These are phyloP conservation scores for Atherinosoma microstoma DNA, from an alignment of 2,797 vertebrate species.

Conservation along the genomic window DNA sequence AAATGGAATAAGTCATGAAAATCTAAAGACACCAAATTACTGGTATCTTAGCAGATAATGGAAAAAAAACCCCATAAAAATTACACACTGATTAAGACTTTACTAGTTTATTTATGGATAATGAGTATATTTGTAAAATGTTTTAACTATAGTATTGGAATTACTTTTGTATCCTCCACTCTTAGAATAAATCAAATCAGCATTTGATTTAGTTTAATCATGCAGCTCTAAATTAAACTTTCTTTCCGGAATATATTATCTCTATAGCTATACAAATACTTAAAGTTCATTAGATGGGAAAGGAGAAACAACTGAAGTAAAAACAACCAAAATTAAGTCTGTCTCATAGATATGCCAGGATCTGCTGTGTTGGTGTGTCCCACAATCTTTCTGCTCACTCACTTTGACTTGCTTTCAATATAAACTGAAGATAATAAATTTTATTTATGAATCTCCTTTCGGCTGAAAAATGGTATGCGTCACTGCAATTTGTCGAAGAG, in stretches of 20 bases:
- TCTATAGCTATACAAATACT: too few species aligned
- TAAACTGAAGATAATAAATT: slow-evolving; percentile 16
- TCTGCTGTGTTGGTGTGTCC: background rate
- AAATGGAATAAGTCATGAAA: background rate
- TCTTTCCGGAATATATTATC: background rate
- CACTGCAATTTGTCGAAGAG: slow-evolving; percentile 50
- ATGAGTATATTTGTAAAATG: background rate
- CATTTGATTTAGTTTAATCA: too few species aligned
- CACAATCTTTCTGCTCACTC: slow-evolving; percentile 20
- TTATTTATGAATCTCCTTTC: slow-evolving; percentile 14
- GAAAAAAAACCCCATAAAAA: background rate
- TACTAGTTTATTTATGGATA: background rate
- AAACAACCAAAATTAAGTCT: background rate
- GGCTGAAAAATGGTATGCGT: slow-evolving; percentile 35
- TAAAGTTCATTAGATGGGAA: background rate
- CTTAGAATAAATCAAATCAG: background rate
- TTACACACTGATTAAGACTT: background rate
- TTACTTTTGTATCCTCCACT: background rate
- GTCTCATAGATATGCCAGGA: background rate
- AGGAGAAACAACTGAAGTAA: background rate
- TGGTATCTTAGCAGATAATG: background rate
- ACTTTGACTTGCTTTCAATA: slow-evolving; percentile 12
- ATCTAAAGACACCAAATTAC: background rate
- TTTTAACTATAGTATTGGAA: background rate
- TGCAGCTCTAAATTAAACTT: too few species aligned